phyloP scores from a whole-genome alignment of 1,140 invertebrate species.

The Trichogramma pretiosum region DNA sequence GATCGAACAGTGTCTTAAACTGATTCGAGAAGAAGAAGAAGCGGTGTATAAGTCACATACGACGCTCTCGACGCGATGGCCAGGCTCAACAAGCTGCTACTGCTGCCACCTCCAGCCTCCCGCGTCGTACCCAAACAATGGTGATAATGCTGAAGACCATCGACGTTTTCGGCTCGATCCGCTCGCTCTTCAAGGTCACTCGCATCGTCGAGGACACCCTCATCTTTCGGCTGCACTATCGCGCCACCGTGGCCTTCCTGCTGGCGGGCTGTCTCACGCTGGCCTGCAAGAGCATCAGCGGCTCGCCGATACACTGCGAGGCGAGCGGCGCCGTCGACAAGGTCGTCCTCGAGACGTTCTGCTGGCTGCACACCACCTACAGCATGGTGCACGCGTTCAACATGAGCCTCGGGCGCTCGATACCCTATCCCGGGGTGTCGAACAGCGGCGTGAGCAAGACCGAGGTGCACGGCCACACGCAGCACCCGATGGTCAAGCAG shows the following conservation, averaged over 20 bases:
- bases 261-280: slow-evolving; percentile 47
- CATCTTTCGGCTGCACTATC: slow-evolving; percentile 54
- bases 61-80: no score
- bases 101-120: no score
- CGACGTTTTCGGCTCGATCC: slow-evolving; percentile 41
- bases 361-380: slow-evolving; percentile 67
- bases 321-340: slow-evolving; percentile 52
- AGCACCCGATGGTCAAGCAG: slow-evolving; percentile 41
- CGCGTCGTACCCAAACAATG: slow-evolving; percentile 23
- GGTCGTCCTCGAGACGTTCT: slow-evolving; percentile 60
- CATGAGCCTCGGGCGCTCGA: slow-evolving; percentile 43
- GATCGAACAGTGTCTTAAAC: no score
- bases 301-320: slow-evolving; percentile 57
- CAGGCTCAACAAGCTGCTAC: no score
- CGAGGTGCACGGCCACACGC: slow-evolving; percentile 35
- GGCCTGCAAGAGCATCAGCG: slow-evolving; percentile 51
- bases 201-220: slow-evolving; percentile 49
- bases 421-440: slow-evolving; percentile 50
- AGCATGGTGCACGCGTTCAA: slow-evolving; percentile 51
- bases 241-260: slow-evolving; percentile 49
- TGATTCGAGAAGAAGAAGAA: no score
- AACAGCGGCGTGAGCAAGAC: slow-evolving; percentile 36
- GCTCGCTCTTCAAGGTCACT: slow-evolving; percentile 46
- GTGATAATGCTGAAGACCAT: slow-evolving; percentile 44
- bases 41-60: no score